phyloP scores from a whole-genome alignment of 2,888 invertebrate genomes.

The Troglohyphantes excavatus region DNA sequence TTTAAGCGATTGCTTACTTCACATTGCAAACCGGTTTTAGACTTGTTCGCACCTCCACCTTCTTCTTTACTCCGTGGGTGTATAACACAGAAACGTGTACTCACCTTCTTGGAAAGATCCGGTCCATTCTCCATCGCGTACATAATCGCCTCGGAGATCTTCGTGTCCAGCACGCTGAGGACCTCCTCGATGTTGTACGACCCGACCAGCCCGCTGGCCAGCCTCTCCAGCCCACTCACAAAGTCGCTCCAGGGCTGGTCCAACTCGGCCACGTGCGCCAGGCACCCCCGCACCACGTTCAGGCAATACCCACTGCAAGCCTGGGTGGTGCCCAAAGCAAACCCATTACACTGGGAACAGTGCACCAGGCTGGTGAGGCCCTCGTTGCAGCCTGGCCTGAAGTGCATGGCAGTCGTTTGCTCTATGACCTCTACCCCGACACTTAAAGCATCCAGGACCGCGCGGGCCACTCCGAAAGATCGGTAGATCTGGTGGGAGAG shows the following conservation, averaged over 20 bases:
- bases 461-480: conserved; percentile 91
- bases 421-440: conserved; percentile 87
- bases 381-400: conserved; percentile 87
- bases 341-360: conserved; percentile 88
- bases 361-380: conserved; percentile 86
- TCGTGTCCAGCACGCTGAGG: conserved; percentile 90
- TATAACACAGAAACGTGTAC: too few species aligned
- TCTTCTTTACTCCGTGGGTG: too few species aligned
- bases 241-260: conserved; percentile 95
- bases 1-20: too few species aligned
- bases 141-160: conserved; percentile 96
- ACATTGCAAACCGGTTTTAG: too few species aligned
- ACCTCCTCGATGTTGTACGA: conserved; percentile 88
- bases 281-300: conserved; percentile 93
- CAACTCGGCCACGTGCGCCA: conserved; percentile 88
- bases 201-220: conserved; percentile 83
- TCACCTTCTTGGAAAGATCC: conserved; percentile 92
- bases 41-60: too few species aligned
- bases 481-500: conserved; percentile 87
- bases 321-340: conserved; percentile 84
- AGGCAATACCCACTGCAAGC: conserved; percentile 95
- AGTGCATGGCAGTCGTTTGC: conserved; percentile 82
- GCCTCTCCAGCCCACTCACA: conserved; percentile 90
- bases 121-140: conserved; percentile 92
- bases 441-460: conserved; percentile 90